phyloP scores from a whole-genome alignment of 2,113 vertebrate species.

The Lagenorhynchus albirostris region DNA sequence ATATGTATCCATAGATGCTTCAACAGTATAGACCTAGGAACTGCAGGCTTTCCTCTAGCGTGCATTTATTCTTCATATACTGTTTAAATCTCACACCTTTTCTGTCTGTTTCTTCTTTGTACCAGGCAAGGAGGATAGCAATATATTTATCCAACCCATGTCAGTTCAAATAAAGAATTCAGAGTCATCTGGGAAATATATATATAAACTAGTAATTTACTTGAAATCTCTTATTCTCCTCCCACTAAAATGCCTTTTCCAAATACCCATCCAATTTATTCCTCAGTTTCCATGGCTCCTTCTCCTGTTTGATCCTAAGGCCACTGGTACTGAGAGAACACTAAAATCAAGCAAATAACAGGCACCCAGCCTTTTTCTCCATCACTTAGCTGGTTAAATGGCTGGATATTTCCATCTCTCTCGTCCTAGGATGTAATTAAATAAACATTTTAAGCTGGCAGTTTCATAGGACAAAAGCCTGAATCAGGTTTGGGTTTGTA shows the following conservation, averaged over 20 bases:
- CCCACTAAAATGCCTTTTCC: constrained; percentile 42
- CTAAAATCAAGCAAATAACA: background rate
- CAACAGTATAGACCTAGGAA: background rate
- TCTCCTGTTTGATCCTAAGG: background rate
- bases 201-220: constrained; percentile 36
- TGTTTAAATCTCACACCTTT: constrained; percentile 17
- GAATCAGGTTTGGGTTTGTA: constrained; percentile 60
- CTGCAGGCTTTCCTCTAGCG: background rate
- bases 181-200: constrained; percentile 51
- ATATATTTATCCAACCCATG: constrained; percentile 44
- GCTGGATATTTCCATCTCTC: constrained; percentile 41
- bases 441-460: constrained; percentile 71
- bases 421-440: constrained; percentile 57
- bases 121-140: background rate
- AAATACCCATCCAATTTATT: constrained; percentile 46
- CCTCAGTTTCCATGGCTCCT: background rate
- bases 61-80: background rate
- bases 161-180: constrained; percentile 57
- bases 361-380: background rate
- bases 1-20: background rate
- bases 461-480: constrained; percentile 66
- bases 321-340: background rate
- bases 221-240: constrained; percentile 54
- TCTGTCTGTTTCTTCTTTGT: constrained; percentile 28
- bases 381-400: constrained; percentile 8